Evolutionary conservation across 2,888 invertebrate genomes (phyloP).

Genomic region (Rotaria magnacalcarata): DNA sequence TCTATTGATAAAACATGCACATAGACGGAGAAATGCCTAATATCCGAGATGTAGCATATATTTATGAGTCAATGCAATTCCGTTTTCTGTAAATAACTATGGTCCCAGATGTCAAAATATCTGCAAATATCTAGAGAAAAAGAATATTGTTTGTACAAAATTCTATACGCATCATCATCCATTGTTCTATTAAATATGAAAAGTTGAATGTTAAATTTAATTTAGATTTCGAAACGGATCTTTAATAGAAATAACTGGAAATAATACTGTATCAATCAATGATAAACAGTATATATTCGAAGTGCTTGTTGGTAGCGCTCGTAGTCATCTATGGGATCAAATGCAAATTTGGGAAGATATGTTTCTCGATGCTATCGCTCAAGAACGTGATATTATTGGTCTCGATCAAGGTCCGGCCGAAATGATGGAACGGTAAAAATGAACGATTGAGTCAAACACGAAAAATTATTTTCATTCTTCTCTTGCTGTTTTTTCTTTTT

Average conservation of each 20-base stretch:
- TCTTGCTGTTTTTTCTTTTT: neutral
- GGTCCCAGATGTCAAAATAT: too few relatives aligned
- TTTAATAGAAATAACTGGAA: constrained; percentile 16
- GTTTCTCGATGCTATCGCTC: constrained; percentile 89
- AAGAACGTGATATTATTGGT: constrained; percentile 92
- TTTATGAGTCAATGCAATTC: too few relatives aligned
- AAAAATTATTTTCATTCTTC: neutral
- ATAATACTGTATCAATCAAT: neutral
- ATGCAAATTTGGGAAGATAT: constrained; percentile 99
- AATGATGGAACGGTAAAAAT: constrained; percentile 82
- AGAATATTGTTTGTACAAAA: too few relatives aligned
- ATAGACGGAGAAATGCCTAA: too few relatives aligned
- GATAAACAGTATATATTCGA: constrained; percentile 44
- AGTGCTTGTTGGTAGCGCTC: constrained; percentile 36
- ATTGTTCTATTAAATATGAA: too few relatives aligned
- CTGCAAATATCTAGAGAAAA: too few relatives aligned
- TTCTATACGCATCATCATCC: too few relatives aligned
- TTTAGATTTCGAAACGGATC: constrained; percentile 21
- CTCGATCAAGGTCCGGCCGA: constrained; percentile 98
- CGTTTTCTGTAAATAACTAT: too few relatives aligned
- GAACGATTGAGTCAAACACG: neutral
- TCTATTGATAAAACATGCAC: too few relatives aligned
- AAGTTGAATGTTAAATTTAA: too few relatives aligned
- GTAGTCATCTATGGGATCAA: constrained; percentile 47
- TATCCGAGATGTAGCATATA: too few relatives aligned